These are phyloP conservation scores for Porites evermanni DNA, from an alignment of 92 coral and sea anemone species.

Conservation along the genomic window DNA sequence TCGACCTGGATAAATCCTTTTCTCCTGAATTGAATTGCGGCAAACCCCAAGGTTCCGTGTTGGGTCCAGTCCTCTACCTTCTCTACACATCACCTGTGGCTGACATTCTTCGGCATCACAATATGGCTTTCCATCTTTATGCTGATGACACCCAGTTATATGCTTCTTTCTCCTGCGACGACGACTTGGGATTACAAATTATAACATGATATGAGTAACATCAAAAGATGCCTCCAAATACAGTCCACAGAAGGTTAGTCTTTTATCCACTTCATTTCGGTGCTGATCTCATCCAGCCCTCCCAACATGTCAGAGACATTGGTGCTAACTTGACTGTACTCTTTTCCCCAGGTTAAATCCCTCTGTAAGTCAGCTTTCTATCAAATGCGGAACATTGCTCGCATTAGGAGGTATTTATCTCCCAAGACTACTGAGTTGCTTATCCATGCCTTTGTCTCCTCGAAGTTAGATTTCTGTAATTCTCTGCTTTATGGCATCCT, in stretches of 20 bases:
- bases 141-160: constrained; percentile 41
- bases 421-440: constrained; percentile 7
- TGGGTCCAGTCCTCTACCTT: no score
- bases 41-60: no score
- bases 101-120: no score
- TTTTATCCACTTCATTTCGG: not conserved
- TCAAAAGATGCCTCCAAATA: not conserved
- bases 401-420: constrained; percentile 20
- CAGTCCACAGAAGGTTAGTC: constrained; percentile 9
- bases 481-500: constrained; percentile 25
- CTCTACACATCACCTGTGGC: no score
- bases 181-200: no score
- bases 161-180: no score
- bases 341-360: constrained; percentile 1
- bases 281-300: constrained; percentile 3
- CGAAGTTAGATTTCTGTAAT: constrained; percentile 10
- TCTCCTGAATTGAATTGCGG: no score
- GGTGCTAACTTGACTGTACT: constrained; percentile 9
- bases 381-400: not conserved
- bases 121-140: constrained; percentile 8
- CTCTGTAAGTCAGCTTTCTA: constrained; percentile 14
- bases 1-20: no score
- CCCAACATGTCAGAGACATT: constrained; percentile 20
- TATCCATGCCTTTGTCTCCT: constrained; percentile 31
- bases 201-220: no score